Conservation (phyloP, 2,888 invertebrate genomes). For the Polydrusus cervinus region DNA sequence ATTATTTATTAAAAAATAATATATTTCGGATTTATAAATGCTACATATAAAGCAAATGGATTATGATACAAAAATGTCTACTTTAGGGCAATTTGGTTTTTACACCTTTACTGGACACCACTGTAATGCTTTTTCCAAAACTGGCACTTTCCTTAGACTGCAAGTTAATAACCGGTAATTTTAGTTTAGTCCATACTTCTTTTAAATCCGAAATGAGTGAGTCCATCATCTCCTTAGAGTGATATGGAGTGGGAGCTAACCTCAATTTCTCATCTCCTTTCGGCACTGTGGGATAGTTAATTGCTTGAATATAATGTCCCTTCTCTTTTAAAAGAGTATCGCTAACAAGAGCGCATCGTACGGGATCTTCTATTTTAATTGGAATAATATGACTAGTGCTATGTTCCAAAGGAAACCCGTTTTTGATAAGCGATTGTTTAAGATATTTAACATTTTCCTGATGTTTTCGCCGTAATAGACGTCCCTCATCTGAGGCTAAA, state of each 20-base stretch:
- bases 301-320: too few relatives aligned
- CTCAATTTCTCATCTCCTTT: conserved; percentile 93
- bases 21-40: too few relatives aligned
- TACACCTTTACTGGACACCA: too few relatives aligned
- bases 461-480: conserved; percentile 84
- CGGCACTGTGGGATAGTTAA: conserved; percentile 96
- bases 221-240: conserved; percentile 90
- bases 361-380: conserved; percentile 92
- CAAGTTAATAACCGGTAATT: conserved; percentile 79
- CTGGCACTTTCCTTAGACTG: conserved; percentile 67
- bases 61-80: too few relatives aligned
- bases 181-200: conserved; percentile 86
- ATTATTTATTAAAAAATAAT: too few relatives aligned
- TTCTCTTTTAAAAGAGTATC: conserved; percentile 87
- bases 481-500: conserved; percentile 87
- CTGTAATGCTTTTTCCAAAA: too few relatives aligned
- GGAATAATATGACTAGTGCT: conserved; percentile 98
- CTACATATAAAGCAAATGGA: too few relatives aligned
- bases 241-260: conserved; percentile 95
- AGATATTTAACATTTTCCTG: conserved; percentile 91
- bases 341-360: conserved; percentile 85
- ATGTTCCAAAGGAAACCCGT: conserved; percentile 90
- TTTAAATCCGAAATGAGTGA: conserved; percentile 84
- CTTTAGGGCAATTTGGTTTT: too few relatives aligned
- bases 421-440: conserved; percentile 82